phyloP scores from a whole-genome alignment of 2,888 invertebrate genomes.

The Sialis lutaria region DNA sequence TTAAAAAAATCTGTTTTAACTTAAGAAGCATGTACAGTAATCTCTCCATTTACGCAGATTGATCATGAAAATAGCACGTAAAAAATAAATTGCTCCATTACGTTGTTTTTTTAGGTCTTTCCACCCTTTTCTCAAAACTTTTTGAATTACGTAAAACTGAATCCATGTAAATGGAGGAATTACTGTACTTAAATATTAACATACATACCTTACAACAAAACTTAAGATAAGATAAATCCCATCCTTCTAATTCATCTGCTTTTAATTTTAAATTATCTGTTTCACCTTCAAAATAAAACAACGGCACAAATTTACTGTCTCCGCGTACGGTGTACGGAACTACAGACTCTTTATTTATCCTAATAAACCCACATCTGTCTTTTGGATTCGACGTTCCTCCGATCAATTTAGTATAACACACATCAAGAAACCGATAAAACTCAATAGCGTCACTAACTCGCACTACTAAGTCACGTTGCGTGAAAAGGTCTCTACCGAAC shows the following conservation, averaged over 20 bases:
- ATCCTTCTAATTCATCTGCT: conserved; percentile 73
- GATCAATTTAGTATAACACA: conserved; percentile 71
- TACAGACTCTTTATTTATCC: conserved; percentile 84
- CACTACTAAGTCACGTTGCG: conserved; percentile 78
- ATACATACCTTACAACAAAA: conserved; percentile 66
- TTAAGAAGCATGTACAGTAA: no score
- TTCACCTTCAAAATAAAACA: conserved; percentile 82
- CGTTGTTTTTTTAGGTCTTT: no score
- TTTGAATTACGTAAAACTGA: no score
- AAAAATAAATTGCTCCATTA: no score
- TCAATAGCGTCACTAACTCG: conserved; percentile 73
- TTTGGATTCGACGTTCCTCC: conserved; percentile 47
- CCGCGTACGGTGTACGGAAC: conserved; percentile 81
- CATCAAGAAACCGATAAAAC: conserved; percentile 78
- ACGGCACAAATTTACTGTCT: conserved; percentile 72
- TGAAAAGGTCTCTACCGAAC: conserved; percentile 77
- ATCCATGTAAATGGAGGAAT: no score
- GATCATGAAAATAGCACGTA: no score
- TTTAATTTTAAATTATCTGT: conserved; percentile 81
- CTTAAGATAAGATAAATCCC: conserved; percentile 84
- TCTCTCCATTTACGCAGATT: no score
- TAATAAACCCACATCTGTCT: conserved; percentile 79
- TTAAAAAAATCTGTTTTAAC: no score
- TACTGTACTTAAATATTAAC: no score
- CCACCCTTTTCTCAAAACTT: no score